Conservation (phyloP, 2,113 vertebrate species). For the Passer montanus region DNA sequence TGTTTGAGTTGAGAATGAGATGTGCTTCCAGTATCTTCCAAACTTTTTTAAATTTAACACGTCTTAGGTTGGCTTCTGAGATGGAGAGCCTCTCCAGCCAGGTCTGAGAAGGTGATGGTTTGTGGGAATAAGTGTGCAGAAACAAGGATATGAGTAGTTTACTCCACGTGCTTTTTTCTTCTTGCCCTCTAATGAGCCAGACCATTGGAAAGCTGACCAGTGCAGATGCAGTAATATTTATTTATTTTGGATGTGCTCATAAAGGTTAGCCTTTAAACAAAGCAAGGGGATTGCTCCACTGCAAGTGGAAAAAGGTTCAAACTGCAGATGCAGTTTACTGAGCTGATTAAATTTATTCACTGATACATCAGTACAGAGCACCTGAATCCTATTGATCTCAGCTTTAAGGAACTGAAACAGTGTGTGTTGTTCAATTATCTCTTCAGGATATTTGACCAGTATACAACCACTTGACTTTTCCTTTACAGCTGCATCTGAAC, state of each 20-base stretch:
- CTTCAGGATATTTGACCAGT: neutral
- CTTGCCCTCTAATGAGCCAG: neutral
- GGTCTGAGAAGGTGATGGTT: neutral
- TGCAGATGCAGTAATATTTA: neutral
- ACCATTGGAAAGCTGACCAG: neutral
- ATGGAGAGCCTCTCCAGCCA: neutral
- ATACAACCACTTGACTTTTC: neutral
- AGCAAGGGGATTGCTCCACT: neutral
- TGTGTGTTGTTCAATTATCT: neutral
- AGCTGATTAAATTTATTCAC: neutral
- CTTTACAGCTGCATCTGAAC: neutral
- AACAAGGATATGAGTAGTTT: neutral
- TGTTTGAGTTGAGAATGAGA: neutral
- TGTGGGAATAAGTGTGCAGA: neutral
- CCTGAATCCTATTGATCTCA: neutral
- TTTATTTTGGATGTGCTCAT: neutral
- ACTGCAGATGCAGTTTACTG: neutral
- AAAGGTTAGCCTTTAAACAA: neutral
- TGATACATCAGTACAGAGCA: neutral
- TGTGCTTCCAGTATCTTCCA: neutral
- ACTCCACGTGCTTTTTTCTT: neutral
- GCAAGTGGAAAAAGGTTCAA: neutral
- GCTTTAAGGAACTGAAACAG: neutral
- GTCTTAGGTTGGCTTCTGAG: neutral
- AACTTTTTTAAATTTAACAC: neutral